Evolutionary conservation across 2,797 vertebrate species (phyloP).

Genomic region (Alca torda): DNA sequence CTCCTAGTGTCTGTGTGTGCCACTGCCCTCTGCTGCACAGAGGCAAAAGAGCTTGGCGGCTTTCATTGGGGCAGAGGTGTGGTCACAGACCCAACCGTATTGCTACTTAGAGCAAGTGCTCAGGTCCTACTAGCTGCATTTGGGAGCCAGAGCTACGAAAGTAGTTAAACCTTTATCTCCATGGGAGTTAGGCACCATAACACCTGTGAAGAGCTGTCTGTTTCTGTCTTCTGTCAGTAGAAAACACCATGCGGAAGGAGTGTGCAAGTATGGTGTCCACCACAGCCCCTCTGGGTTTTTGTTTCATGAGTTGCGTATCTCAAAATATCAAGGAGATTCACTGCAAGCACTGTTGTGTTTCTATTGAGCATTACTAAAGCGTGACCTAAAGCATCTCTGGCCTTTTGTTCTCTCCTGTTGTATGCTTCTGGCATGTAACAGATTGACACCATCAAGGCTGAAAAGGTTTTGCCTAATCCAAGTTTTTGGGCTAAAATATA

Average conservation of each 20-base stretch:
- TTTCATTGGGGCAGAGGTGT: not conserved
- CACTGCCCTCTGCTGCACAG: conserved; percentile 14
- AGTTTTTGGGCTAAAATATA: not conserved
- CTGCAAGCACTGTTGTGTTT: not conserved
- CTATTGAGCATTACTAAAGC: not conserved
- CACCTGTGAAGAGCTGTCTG: not conserved
- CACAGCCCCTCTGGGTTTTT: not conserved
- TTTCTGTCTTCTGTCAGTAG: not conserved
- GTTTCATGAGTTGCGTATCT: not conserved
- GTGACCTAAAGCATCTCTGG: not conserved
- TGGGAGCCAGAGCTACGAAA: not conserved
- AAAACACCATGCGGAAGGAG: not conserved
- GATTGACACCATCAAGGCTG: not conserved
- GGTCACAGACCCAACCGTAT: not conserved
- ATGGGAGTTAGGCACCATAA: not conserved
- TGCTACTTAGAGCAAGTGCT: not conserved
- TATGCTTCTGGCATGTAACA: not conserved
- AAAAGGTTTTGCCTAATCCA: not conserved
- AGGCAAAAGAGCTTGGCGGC: not conserved
- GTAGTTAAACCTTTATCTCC: not conserved
- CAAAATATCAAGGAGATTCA: not conserved
- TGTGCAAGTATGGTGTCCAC: not conserved
- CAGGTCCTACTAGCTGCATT: not conserved
- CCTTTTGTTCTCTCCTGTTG: not conserved
- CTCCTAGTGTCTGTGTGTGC: not conserved